These are phyloP conservation scores for Turritopsis dohrnii DNA, from an alignment of 30 jellyfish, hydroid and myxozoan species.

Conservation along the genomic window DNA sequence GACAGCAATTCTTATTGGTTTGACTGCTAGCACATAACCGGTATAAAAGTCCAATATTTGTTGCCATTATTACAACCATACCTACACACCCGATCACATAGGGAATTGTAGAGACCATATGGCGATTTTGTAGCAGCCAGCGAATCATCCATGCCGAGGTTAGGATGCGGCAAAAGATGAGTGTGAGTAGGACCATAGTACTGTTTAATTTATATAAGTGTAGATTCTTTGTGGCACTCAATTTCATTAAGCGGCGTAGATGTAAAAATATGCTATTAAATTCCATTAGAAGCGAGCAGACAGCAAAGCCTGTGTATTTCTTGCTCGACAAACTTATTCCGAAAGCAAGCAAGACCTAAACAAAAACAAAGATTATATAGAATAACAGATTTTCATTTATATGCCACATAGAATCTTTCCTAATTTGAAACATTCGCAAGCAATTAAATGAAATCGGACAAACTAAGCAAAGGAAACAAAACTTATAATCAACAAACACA, in stretches of 20 bases:
- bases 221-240: neutral
- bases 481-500: no score
- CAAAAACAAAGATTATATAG: neutral
- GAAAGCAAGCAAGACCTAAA: conserved; percentile 24
- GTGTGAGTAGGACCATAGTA: conserved; percentile 22
- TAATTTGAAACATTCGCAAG: neutral
- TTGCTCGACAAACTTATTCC: conserved; percentile 7
- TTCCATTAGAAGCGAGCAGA: conserved; percentile 54
- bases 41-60: conserved; percentile 26
- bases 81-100: conserved; percentile 28
- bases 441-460: neutral
- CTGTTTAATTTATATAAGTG: conserved; percentile 2
- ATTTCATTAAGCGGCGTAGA: conserved; percentile 31
- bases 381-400: no score
- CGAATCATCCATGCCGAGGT: conserved; percentile 55
- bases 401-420: neutral
- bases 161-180: conserved; percentile 29
- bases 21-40: conserved; percentile 23
- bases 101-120: neutral
- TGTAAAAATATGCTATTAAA: conserved; percentile 36
- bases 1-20: neutral
- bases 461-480: no score
- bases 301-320: conserved; percentile 40
- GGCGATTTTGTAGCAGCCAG: conserved; percentile 30
- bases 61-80: conserved; percentile 15